Evolutionary conservation across 2,113 vertebrate genomes (phyloP).

Genomic region (Hydrolagus affinis): DNA sequence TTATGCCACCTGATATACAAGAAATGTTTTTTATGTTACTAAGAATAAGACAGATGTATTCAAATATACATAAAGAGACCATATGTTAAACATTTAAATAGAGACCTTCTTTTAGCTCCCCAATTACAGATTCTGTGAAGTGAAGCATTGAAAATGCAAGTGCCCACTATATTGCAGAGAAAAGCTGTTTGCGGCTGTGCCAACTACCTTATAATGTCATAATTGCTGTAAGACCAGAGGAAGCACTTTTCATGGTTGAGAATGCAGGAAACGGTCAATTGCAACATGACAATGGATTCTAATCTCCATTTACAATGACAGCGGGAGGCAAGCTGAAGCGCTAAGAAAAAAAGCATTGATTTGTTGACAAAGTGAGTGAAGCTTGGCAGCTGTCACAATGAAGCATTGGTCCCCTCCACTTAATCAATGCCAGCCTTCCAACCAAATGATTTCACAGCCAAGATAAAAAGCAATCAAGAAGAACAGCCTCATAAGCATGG

Average conservation of each 20-base stretch:
- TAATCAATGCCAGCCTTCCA: constrained; percentile 61
- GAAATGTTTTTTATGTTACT: constrained; percentile 20
- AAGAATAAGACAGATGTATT: constrained; percentile 27
- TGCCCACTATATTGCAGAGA: constrained; percentile 22
- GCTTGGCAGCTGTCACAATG: constrained; percentile 56
- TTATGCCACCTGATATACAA: background rate
- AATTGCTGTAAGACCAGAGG: constrained; percentile 29
- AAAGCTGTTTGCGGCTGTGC: constrained; percentile 15
- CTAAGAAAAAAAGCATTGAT: constrained; percentile 50
- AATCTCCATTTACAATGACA: constrained; percentile 51
- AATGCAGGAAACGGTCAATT: constrained; percentile 53
- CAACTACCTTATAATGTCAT: constrained; percentile 29
- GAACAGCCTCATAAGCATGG: constrained; percentile 61
- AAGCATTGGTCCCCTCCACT: constrained; percentile 54
- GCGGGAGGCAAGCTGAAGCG: constrained; percentile 48
- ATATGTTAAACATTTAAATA: constrained; percentile 30
- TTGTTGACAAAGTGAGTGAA: constrained; percentile 52
- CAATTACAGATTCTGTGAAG: constrained; percentile 30
- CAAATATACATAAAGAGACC: constrained; percentile 24
- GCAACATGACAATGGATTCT: constrained; percentile 43
- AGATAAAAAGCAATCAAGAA: constrained; percentile 60
- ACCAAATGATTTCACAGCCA: constrained; percentile 49
- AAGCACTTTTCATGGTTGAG: constrained; percentile 44
- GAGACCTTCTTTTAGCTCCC: constrained; percentile 23
- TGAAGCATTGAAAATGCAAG: constrained; percentile 19